Conservation (phyloP, 2,113 vertebrate genomes). For the Colaptes auratus region DNA sequence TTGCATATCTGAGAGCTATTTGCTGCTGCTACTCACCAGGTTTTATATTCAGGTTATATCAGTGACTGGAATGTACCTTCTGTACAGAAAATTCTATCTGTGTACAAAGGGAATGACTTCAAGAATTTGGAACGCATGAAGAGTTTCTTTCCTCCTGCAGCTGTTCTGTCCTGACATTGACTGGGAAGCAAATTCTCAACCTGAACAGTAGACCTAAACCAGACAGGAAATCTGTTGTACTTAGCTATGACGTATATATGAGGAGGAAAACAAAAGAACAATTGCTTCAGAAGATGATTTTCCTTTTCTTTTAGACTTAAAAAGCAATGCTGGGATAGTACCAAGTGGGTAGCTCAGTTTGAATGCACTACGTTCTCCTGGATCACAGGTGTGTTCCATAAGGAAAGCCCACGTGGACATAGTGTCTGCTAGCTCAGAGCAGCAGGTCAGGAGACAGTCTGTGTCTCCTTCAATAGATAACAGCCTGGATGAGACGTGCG, state of each 20-base stretch:
- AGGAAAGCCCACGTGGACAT: background rate
- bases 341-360: background rate
- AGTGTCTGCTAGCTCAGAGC: background rate
- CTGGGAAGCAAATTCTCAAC: background rate
- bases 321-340: background rate
- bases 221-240: background rate
- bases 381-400: rapidly evolving
- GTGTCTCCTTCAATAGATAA: background rate
- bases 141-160: background rate
- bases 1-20: background rate
- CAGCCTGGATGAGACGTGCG: background rate
- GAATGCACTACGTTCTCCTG: background rate
- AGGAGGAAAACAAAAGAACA: background rate
- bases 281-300: background rate
- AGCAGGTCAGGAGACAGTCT: background rate
- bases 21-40: background rate
- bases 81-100: background rate
- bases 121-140: background rate
- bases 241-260: background rate
- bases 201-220: background rate
- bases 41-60: background rate
- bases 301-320: background rate
- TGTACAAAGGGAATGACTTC: background rate
- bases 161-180: background rate
- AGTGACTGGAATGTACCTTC: background rate